A percentile compares a stretch with the other conserved stretches of the same genome.
phyloP scores from a whole-genome alignment of 1,140 invertebrate genomes.

The Hestina assimilis region DNA sequence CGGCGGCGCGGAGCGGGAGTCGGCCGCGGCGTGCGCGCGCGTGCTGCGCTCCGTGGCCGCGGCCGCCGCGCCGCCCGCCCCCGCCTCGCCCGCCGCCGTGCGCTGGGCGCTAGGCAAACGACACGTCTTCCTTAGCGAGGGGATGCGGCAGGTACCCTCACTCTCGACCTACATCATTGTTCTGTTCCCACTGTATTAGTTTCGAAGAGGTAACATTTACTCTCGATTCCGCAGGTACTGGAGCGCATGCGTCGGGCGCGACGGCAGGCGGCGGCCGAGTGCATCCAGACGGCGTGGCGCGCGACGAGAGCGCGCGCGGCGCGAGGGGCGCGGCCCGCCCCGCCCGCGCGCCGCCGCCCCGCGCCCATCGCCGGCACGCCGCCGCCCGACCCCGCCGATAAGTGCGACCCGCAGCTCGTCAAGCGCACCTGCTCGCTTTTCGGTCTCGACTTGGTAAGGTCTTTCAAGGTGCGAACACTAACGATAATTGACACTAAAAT shows the following conservation, averaged over 20 bases:
- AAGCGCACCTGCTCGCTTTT: slow-evolving; percentile 93
- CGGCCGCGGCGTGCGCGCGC: slow-evolving; percentile 83
- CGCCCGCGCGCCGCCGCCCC: slow-evolving; percentile 82
- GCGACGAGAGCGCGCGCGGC: slow-evolving; percentile 78
- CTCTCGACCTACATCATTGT: too few species aligned
- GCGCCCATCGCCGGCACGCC: slow-evolving; percentile 92
- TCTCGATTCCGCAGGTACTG: slow-evolving; percentile 35
- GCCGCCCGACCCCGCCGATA: slow-evolving; percentile 54
- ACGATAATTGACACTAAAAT: too few species aligned
- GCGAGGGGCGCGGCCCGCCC: slow-evolving; percentile 75
- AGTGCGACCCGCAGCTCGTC: slow-evolving; percentile 81
- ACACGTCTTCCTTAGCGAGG: slow-evolving; percentile 96
- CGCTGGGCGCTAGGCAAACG: slow-evolving; percentile 95
- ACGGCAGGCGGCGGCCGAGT: slow-evolving; percentile 86
- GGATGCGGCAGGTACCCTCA: slow-evolving; percentile 85
- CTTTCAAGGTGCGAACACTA: too few species aligned
- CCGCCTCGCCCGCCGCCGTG: slow-evolving; percentile 80
- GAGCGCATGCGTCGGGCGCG: slow-evolving; percentile 89
- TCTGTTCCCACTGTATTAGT: not conserved
- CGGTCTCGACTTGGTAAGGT: slow-evolving; percentile 88
- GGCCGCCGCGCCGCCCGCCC: slow-evolving; percentile 53
- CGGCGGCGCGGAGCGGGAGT: slow-evolving; percentile 91
- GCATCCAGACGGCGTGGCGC: slow-evolving; percentile 90
- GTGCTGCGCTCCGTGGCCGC: slow-evolving; percentile 91
- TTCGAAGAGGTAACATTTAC: slow-evolving; percentile 28